Base-by-base conservation (phyloP, 2,888 invertebrate genomes). In the Drosophila paramelanica region DNA sequence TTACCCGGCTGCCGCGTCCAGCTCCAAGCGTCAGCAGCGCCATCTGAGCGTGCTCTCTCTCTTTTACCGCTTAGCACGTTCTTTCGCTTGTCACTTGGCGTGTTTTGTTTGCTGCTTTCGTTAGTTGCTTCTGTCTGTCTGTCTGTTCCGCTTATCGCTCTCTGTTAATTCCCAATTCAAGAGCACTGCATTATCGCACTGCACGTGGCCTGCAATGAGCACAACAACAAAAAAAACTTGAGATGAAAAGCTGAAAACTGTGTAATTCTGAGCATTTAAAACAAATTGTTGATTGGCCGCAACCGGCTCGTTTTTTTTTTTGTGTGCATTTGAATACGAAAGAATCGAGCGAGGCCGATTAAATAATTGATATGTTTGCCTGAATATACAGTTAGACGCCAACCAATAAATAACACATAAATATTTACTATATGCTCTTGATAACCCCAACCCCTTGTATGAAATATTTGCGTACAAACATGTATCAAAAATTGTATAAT, bases 171-270 rank as follows among this genome's bases (percentile, higher is more conserved):
- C 52, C 55, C 56, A 62, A 65, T 46, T 81, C 67, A 73, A 55
- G 47, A 33, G 57, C 52, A 20, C 60, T 67, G 79, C 81, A 82
- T 88, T 65, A 74, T 85, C 56, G 50, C 45, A 38, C 33, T 73
- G 70, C 79, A 88, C 83, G 86, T 88, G 81, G 67, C 62, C 83
- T 83, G 81, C 58, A 86, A 80, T 70, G 55, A 62, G 31, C 31
- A 46, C 36, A 49, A 57, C 46, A 46, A 41, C 36, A 49, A 57
- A 53, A 46, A 41, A 47, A 25, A n/a, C 25, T 66, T 39, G 23
- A 45, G 60, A 61, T 65, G 38, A 61, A 39, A 52, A 10, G n/a
- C 57, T 47, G 14, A 47, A 49, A 62, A 45, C 17, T 31, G 13
- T 11, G 31, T 33, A 1, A 33, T 33, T 33, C 11, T 4, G 4